Base-by-base conservation (phyloP, 2,113 vertebrate species). In the Pangasianodon hypophthalmus region DNA sequence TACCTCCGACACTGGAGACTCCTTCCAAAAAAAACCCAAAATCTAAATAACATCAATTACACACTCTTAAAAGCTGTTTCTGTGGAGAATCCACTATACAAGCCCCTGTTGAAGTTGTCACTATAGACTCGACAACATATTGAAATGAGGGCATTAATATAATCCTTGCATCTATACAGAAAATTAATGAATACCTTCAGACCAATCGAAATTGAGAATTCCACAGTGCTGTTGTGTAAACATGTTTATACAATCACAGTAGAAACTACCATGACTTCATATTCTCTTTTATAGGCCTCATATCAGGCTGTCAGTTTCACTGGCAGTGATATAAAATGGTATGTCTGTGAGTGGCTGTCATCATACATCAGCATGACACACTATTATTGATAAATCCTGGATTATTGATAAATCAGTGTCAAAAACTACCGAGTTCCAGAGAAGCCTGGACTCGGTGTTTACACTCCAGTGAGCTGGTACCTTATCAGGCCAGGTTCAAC, bases 401-500 rank as follows among this genome's bases (percentile, higher is more conserved):
- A 73, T 54, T 86, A 52, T 62, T 62, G 69, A 85, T 50, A 32
- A 85, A 89, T 84, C 81, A 60, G 67, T 21, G 24, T 58, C 54
- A 44, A 14, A 84, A 62, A 26, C 9, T 0, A 37, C 8, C 1
- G 32, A 6, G 50, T 67, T 52, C 54, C 24, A 4, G 56, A 52
- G 58, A 50, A 75, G 29, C 67, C 81, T 73, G 67, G 41, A 50
- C 58, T 26, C 26, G 8, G 10, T 52, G 88, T 48, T 79, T 79
- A 32, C 21, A 86, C 58, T 24, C 24, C 14, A 64, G 86, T 4
- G 52, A 87, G 58, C 48, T 7, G 48, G 11, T 18, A 64, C 5
- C 75, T 89, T 89, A 89, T 89, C 88, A 89, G 73, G 19, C 48
- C 44, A 11, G 60, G 64, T 48, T 29, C 81, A 75, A 69, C 88